Conservation (phyloP, 1,140 invertebrate genomes). For the Diorhabda elongata region DNA sequence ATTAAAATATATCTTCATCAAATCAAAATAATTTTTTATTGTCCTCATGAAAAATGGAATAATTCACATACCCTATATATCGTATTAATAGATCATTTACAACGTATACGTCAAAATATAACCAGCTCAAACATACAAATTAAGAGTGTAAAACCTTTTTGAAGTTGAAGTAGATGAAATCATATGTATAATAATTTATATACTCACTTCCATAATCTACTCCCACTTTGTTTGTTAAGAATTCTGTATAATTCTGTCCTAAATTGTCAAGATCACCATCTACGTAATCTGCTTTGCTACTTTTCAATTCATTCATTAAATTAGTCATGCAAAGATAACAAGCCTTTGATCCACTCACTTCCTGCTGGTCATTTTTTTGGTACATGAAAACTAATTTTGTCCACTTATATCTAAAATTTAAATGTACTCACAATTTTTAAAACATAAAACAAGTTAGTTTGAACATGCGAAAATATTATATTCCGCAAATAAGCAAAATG, state of each 20-base stretch:
- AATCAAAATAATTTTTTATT: no score
- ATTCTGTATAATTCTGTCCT: conserved; percentile 9
- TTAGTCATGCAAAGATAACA: conserved; percentile 9
- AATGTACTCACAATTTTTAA: no score
- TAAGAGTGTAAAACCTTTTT: not conserved
- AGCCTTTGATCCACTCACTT: conserved; percentile 1
- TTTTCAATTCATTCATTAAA: conserved; percentile 3
- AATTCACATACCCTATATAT: no score
- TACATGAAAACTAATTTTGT: conserved; percentile 8
- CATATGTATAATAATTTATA: not conserved
- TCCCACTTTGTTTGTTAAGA: conserved; percentile 9
- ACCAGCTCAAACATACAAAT: not conserved
- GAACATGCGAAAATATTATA: no score
- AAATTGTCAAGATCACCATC: conserved; percentile 8
- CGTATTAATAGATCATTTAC: not conserved
- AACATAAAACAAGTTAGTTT: no score
- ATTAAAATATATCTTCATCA: no score
- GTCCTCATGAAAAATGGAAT: no score
- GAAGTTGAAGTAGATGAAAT: conserved; percentile 1
- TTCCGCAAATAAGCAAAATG: no score
- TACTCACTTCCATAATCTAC: conserved; percentile 16
- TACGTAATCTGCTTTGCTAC: not conserved
- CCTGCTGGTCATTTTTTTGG: conserved; percentile 7
- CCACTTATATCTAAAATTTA: conserved; percentile 7
- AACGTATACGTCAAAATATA: not conserved